Evolutionary conservation across 1,140 invertebrate species (phyloP).

Genomic region (Parasteatoda tepidariorum): DNA sequence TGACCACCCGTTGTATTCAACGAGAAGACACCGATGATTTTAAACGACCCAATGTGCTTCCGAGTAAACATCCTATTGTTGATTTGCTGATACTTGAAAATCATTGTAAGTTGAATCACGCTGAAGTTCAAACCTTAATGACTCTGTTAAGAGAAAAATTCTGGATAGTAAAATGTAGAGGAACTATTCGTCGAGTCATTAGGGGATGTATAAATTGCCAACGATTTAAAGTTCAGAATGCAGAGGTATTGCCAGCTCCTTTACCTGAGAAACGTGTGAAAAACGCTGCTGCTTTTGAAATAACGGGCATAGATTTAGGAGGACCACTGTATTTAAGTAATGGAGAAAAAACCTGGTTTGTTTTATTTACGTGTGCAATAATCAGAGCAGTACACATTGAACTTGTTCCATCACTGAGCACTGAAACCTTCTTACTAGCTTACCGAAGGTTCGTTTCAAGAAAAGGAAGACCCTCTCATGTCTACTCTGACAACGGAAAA

Average conservation of each 20-base stretch:
- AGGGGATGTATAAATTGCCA: neutral
- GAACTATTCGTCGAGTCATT: neutral
- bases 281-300: neutral
- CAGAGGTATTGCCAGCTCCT: neutral
- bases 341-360: slow-evolving; percentile 67
- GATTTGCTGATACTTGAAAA: neutral
- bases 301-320: slow-evolving; percentile 26
- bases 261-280: neutral
- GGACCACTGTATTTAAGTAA: slow-evolving; percentile 18
- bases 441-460: neutral
- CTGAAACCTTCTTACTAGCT: neutral
- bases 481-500: neutral
- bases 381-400: slow-evolving; percentile 70
- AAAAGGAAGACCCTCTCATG: neutral
- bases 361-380: slow-evolving; percentile 69
- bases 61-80: neutral
- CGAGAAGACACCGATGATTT: neutral
- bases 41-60: neutral
- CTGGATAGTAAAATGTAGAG: neutral
- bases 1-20: neutral
- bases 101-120: neutral
- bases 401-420: slow-evolving; percentile 64
- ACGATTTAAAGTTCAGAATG: neutral
- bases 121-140: neutral
- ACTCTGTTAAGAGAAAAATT: neutral